These are phyloP conservation scores for Tuta absoluta DNA, from an alignment of 2,888 invertebrate species.

Conservation along the genomic window DNA sequence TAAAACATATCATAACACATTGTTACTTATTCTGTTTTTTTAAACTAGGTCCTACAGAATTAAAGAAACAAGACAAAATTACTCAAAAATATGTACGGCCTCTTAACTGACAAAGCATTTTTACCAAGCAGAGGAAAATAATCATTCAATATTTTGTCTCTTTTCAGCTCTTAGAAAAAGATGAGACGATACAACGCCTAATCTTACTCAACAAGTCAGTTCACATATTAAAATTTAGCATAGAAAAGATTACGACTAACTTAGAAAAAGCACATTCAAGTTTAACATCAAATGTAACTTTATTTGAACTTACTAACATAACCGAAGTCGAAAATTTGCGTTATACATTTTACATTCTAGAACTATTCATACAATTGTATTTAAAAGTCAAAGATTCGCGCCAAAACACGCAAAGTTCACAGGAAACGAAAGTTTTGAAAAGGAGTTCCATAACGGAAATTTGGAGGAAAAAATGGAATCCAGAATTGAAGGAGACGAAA, in stretches of 20 bases:
- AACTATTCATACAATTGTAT: conserved; percentile 54
- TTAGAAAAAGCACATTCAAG: conserved; percentile 47
- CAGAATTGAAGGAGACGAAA: conserved; percentile 41
- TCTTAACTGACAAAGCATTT: too few relatives aligned
- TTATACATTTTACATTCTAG: conserved; percentile 61
- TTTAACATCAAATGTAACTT: conserved; percentile 40
- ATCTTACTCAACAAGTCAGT: conserved; percentile 58
- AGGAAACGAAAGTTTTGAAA: conserved; percentile 47
- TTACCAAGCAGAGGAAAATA: too few relatives aligned
- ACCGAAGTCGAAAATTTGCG: conserved; percentile 53
- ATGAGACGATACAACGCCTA: conserved; percentile 55
- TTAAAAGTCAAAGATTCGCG: conserved; percentile 37
- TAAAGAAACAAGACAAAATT: too few relatives aligned
- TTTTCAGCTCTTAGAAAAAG: conserved; percentile 62
- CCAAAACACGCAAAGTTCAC: conserved; percentile 45
- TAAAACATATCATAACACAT: too few relatives aligned
- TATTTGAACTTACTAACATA: conserved; percentile 52
- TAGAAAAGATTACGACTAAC: conserved; percentile 56
- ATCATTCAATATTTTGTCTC: not conserved
- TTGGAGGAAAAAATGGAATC: conserved; percentile 69
- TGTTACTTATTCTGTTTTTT: too few relatives aligned
- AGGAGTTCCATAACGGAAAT: conserved; percentile 60
- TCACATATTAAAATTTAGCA: conserved; percentile 59
- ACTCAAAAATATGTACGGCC: too few relatives aligned
- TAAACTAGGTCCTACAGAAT: too few relatives aligned